Conservation (phyloP, 2,888 invertebrate genomes). For the Acronicta alni region DNA sequence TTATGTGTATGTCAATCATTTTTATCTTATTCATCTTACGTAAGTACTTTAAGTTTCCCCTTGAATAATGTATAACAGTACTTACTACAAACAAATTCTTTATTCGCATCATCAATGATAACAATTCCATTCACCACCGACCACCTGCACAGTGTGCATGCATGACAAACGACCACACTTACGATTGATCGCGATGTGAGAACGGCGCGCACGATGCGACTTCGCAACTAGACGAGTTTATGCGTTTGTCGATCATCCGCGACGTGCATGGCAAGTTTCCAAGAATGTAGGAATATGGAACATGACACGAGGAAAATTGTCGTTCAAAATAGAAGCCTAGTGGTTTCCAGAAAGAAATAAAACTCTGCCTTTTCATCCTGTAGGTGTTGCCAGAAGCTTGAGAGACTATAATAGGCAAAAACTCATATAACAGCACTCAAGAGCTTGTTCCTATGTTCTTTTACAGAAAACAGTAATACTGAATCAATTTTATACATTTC, state of each 20-base stretch:
- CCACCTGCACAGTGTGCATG: slow-evolving; percentile 33
- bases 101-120: slow-evolving; percentile 37
- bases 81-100: slow-evolving; percentile 11
- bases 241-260: slow-evolving; percentile 39
- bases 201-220: slow-evolving; percentile 43
- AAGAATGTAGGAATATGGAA: slow-evolving; percentile 58
- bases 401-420: too few species aligned
- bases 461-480: too few species aligned
- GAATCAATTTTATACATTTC: too few species aligned
- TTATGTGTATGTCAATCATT: too few species aligned
- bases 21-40: too few species aligned
- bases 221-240: slow-evolving; percentile 36
- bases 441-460: too few species aligned
- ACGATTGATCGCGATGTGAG: slow-evolving; percentile 52
- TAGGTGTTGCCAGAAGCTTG: neutral
- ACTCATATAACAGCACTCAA: too few species aligned
- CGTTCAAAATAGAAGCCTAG: slow-evolving; percentile 12
- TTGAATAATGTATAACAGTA: slow-evolving; percentile 3
- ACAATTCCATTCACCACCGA: slow-evolving; percentile 32
- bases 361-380: neutral
- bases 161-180: slow-evolving; percentile 31
- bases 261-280: slow-evolving; percentile 53
- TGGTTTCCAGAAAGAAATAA: slow-evolving; percentile 2
- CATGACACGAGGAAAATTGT: slow-evolving; percentile 45
- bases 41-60: too few species aligned